Evolutionary conservation across 2,888 invertebrate genomes (phyloP).

Genomic region (Drosophila rellima): DNA sequence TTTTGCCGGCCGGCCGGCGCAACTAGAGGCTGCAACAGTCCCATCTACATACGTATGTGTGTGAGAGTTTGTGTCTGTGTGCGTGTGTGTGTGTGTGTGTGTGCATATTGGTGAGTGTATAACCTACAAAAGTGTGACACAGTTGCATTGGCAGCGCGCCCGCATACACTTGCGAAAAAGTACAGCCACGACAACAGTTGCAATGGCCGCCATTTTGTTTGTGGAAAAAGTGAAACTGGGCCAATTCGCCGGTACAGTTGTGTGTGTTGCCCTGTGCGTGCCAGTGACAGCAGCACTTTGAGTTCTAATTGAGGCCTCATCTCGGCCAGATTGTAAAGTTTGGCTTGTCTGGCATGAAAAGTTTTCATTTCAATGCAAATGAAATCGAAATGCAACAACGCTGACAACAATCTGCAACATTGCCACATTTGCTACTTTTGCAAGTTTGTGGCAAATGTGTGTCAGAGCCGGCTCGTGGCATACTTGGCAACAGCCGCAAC

Average conservation of each 20-base stretch:
- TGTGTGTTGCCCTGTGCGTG: conserved; percentile 31
- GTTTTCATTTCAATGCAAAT: conserved; percentile 52
- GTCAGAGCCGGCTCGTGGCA: conserved; percentile 72
- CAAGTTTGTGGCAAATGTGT: conserved; percentile 53
- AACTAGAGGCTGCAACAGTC: conserved; percentile 49
- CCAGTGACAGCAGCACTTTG: background rate
- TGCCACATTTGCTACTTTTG: conserved; percentile 43
- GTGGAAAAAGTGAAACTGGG: conserved; percentile 73
- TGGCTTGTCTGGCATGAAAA: conserved; percentile 3
- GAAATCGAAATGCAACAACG: conserved; percentile 69
- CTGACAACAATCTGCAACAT: conserved; percentile 32
- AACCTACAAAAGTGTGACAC: conserved; percentile 74
- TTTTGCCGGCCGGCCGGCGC: conserved; percentile 80
- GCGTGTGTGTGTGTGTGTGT: conserved; percentile 19
- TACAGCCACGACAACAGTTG: conserved; percentile 80
- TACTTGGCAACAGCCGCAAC: conserved; percentile 53
- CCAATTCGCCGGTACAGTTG: conserved; percentile 68
- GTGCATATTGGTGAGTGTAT: conserved; percentile 35
- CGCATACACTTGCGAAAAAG: conserved; percentile 65
- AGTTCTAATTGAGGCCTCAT: conserved; percentile 56
- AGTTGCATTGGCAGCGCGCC: conserved; percentile 59
- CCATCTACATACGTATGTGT: conserved; percentile 13
- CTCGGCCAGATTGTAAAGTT: conserved; percentile 41
- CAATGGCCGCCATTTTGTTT: conserved; percentile 80
- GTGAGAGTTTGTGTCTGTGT: conserved; percentile 11